Evolutionary conservation across 2,888 invertebrate species (phyloP).

Genomic region (Hirudinaria manillensis): DNA sequence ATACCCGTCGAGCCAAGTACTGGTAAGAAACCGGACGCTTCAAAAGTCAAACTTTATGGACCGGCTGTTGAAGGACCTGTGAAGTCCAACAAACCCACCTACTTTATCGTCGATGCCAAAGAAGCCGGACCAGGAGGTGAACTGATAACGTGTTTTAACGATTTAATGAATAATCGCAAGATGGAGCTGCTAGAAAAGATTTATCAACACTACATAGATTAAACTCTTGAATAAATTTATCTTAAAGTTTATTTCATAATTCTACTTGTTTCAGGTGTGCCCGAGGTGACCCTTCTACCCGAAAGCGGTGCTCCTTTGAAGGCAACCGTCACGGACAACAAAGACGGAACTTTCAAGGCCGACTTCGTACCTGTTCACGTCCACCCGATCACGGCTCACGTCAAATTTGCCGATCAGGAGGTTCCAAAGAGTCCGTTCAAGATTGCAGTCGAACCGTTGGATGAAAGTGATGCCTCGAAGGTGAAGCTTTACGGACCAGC

Average conservation of each 20-base stretch:
- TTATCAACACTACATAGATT: neutral
- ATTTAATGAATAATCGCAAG: too few relatives aligned
- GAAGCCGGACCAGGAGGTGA: constrained; percentile 32
- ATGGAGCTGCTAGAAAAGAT: neutral
- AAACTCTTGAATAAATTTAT: neutral
- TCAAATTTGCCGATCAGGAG: constrained; percentile 73
- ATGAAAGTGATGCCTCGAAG: constrained; percentile 66
- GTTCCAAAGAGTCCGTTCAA: constrained; percentile 75
- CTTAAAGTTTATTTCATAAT: neutral
- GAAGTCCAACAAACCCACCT: constrained; percentile 18
- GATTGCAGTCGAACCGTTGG: constrained; percentile 54
- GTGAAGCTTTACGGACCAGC: constrained; percentile 79
- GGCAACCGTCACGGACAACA: constrained; percentile 67
- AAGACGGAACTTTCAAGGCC: constrained; percentile 69
- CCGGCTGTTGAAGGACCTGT: constrained; percentile 31
- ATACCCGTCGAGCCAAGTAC: constrained; percentile 54
- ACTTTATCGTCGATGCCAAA: constrained; percentile 32
- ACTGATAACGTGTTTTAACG: constrained; percentile 14
- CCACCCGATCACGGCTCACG: constrained; percentile 71
- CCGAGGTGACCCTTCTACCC: constrained; percentile 36
- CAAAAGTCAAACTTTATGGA: constrained; percentile 33
- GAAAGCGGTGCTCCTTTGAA: constrained; percentile 68
- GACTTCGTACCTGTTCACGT: constrained; percentile 65
- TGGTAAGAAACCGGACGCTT: constrained; percentile 60
- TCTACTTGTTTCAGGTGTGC: neutral